Base-by-base conservation (phyloP, 2,113 vertebrate genomes). In the Junco hyemalis region DNA sequence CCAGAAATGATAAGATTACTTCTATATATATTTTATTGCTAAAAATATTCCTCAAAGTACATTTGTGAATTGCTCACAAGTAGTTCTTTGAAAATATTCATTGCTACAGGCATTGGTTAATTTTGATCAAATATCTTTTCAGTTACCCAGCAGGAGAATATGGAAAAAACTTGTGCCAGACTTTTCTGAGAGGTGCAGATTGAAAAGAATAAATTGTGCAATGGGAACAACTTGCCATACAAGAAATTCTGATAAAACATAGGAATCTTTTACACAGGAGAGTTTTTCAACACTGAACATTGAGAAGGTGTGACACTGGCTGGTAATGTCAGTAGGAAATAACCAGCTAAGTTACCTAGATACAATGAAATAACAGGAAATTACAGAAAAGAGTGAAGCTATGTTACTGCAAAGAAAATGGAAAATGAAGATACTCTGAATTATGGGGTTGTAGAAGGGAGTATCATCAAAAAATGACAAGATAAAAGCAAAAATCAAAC, bases 1-100 rank as follows among this genome's bases (percentile, higher is more conserved):
- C 28, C 81, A 70, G 56, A 84, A 94, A 78, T 56, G 0, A 22
- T 86, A 78, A 53, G 19, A 86, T 71, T 78, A 57, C 40, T 81
- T 93, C 57, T 70, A 63, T 66, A 90, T 86, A 70, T 90, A 93
- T 71, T 59, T 92, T 92, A 78, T 74, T 78, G 22, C 44, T 73
- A 81, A 92, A 93, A 90, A 78, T 87, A 83, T 71, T 73, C 29
- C 35, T 40, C 33, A 83, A 54, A 66, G 35, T 28, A 81, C 36
- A 91, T 87, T 53, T 76, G 12, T 44, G 64, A 93, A 82, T 87
- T 79, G 20, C 57, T 86, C 6, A 78, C 26, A 47, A 73, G 31
- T 5, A 24, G 23, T 76, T 92, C 20, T 65, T 80, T 81, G 44
- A 60, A 89, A 92, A 89, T 86, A 79, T 64, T 7, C 5, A 1